These are phyloP conservation scores for Idris sp. DNA, from an alignment of 1,140 invertebrate genomes.

Conservation along the genomic window DNA sequence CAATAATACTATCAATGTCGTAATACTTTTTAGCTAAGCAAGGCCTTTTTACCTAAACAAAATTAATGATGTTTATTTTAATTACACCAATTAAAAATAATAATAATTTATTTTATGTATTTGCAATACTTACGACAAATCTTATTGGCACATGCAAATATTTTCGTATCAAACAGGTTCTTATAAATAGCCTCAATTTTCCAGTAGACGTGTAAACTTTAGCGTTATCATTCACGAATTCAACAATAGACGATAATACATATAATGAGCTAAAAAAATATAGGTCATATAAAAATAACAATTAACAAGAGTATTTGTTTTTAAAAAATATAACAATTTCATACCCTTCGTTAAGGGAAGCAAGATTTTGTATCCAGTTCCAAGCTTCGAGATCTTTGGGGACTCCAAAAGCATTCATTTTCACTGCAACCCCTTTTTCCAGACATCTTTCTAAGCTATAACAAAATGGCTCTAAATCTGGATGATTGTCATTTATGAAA, in stretches of 20 bases:
- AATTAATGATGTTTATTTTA: conserved; percentile 4
- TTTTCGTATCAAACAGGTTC: conserved; percentile 79
- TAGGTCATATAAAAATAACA: too few species aligned
- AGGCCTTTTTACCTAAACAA: conserved; percentile 65
- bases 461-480: conserved; percentile 73
- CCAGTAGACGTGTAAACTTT: conserved; percentile 77
- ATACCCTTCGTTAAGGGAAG: conserved; percentile 66
- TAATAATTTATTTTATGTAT: too few species aligned
- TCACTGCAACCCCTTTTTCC: conserved; percentile 73
- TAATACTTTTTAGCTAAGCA: conserved; percentile 69
- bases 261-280: conserved; percentile 67
- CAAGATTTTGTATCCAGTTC: conserved; percentile 77
- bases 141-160: conserved; percentile 80
- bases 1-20: conserved; percentile 73
- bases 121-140: conserved; percentile 75
- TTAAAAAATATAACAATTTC: too few species aligned
- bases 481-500: conserved; percentile 74
- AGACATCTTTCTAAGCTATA: conserved; percentile 78
- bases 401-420: conserved; percentile 70
- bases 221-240: conserved; percentile 72
- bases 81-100: too few species aligned
- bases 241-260: conserved; percentile 74
- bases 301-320: too few species aligned
- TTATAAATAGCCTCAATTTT: conserved; percentile 79
- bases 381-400: conserved; percentile 74